These are phyloP conservation scores for Shinisaurus crocodilurus DNA, from an alignment of 2,113 vertebrate species.

Conservation along the genomic window DNA sequence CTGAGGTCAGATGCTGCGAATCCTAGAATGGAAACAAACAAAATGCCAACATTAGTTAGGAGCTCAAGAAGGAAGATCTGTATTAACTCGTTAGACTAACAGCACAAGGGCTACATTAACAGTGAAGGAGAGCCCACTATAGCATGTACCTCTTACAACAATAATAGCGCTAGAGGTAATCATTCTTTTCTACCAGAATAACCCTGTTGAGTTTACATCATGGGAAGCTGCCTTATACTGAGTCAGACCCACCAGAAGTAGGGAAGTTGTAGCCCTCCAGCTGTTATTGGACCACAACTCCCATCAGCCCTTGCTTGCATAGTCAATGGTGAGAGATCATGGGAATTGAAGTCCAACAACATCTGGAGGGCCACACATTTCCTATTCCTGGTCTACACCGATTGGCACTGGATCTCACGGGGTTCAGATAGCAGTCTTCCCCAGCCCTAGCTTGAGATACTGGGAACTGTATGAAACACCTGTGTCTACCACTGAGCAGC, in stretches of 20 bases:
- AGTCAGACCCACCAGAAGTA: too few species aligned
- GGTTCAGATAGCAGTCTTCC: background rate
- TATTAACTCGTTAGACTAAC: constrained; percentile 40
- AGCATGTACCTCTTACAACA: background rate
- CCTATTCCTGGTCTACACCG: background rate
- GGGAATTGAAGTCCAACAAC: too few species aligned
- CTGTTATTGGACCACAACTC: too few species aligned
- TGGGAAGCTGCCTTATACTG: background rate
- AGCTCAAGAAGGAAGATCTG: constrained; percentile 33
- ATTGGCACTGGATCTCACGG: background rate
- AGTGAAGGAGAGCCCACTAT: constrained; percentile 31
- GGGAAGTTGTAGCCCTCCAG: too few species aligned
- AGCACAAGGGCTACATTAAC: background rate
- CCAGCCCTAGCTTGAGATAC: background rate
- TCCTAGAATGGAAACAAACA: constrained; percentile 85
- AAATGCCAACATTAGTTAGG: constrained; percentile 69
- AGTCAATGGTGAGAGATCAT: too few species aligned
- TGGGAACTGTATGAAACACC: too few species aligned
- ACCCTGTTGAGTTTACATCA: background rate
- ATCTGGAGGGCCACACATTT: background rate
- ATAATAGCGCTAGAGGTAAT: background rate
- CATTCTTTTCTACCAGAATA: background rate
- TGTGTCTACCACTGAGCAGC: background rate
- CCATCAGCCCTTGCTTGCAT: too few species aligned
- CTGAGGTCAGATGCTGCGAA: constrained; percentile 90